phyloP scores from a whole-genome alignment of 2,797 vertebrate genomes.

The Anguilla marmorata region DNA sequence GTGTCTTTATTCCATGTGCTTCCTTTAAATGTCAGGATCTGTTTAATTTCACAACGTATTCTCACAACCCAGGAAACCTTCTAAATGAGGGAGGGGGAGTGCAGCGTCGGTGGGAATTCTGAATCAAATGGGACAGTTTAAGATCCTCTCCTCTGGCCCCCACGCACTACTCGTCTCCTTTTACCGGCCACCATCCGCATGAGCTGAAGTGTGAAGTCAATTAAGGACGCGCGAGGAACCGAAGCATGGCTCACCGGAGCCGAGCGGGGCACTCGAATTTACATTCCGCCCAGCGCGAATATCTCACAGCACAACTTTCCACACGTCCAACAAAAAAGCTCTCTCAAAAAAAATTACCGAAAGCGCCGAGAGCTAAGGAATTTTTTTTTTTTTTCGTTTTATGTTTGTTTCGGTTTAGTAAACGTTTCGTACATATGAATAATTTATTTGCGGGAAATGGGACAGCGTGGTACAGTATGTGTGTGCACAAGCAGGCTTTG shows the following conservation, averaged over 20 bases:
- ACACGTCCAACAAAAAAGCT: slow-evolving; percentile 22
- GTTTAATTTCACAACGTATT: slow-evolving; percentile 42
- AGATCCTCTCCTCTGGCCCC: neutral
- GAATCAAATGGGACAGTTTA: neutral
- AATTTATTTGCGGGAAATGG: slow-evolving; percentile 56
- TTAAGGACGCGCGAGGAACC: slow-evolving; percentile 30
- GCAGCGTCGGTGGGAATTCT: neutral
- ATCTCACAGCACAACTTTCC: neutral
- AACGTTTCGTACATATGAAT: slow-evolving; percentile 46
- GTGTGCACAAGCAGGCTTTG: slow-evolving; percentile 51
- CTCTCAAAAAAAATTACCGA: slow-evolving; percentile 25
- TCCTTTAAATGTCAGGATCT: slow-evolving; percentile 35
- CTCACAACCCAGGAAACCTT: slow-evolving; percentile 24
- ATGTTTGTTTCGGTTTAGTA: slow-evolving; percentile 9
- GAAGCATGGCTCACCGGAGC: slow-evolving; percentile 36
- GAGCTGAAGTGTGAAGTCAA: slow-evolving; percentile 24
- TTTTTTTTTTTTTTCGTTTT: neutral
- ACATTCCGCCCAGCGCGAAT: neutral
- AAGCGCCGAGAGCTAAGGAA: slow-evolving; percentile 7
- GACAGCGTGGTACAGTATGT: slow-evolving; percentile 41
- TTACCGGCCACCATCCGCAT: slow-evolving; percentile 27
- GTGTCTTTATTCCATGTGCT: neutral
- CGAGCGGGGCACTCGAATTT: slow-evolving; percentile 27
- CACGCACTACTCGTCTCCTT: neutral
- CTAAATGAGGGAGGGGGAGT: neutral